These are phyloP conservation scores for Cheilosia vernalis DNA, from an alignment of 2,888 invertebrate species.

Conservation along the genomic window DNA sequence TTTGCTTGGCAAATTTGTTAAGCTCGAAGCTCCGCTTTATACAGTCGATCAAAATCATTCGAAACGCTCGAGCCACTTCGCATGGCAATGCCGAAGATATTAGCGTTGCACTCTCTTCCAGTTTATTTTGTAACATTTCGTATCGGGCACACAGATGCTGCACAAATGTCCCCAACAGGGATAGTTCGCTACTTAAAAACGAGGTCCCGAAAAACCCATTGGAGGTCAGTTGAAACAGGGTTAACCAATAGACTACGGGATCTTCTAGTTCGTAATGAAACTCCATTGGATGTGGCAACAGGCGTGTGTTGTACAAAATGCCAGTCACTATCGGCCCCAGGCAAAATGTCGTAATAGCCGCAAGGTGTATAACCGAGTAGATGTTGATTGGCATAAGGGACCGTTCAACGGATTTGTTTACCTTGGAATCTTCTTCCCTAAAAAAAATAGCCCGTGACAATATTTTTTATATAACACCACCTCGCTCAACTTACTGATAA, in stretches of 20 bases:
- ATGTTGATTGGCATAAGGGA: slow-evolving; percentile 77
- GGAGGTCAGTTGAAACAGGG: slow-evolving; percentile 76
- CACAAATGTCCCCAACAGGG: slow-evolving; percentile 78
- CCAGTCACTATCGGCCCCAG: slow-evolving; percentile 76
- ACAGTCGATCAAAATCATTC: slow-evolving; percentile 68
- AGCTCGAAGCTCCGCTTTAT: slow-evolving; percentile 77
- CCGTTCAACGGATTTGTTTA: slow-evolving; percentile 75
- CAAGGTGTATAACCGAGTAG: slow-evolving; percentile 76
- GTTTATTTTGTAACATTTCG: slow-evolving; percentile 76
- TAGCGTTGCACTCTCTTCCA: slow-evolving; percentile 43
- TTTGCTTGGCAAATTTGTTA: slow-evolving; percentile 77
- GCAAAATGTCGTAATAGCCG: slow-evolving; percentile 76
- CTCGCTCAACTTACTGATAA: slow-evolving; percentile 49
- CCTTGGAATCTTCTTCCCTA: slow-evolving; percentile 66
- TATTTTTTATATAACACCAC: neutral
- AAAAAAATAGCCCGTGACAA: neutral
- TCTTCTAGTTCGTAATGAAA: slow-evolving; percentile 78
- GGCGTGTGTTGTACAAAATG: slow-evolving; percentile 75
- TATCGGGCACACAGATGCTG: slow-evolving; percentile 79
- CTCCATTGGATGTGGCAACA: slow-evolving; percentile 78
- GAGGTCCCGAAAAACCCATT: slow-evolving; percentile 77
- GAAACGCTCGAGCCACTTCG: slow-evolving; percentile 74
- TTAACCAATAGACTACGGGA: slow-evolving; percentile 76
- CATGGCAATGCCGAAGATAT: neutral
- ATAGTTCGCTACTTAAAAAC: slow-evolving; percentile 78